Evolutionary conservation across 2,113 vertebrate species (phyloP).

Genomic region (Archilochus colubris): DNA sequence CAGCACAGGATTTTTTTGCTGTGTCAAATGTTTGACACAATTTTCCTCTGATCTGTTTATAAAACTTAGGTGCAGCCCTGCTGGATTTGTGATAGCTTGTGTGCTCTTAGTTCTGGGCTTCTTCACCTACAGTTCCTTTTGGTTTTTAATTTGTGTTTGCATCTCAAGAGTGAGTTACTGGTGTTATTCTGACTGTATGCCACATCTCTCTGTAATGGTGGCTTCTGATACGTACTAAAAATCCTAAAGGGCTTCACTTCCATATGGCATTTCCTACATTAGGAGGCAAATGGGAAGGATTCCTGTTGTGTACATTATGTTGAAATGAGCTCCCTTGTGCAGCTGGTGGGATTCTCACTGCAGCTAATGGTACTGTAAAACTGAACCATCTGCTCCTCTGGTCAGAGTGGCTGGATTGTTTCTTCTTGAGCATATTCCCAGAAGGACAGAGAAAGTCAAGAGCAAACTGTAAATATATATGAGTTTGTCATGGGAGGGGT

Average conservation of each 20-base stretch:
- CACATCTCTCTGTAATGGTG: not conserved
- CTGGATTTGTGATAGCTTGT: not conserved
- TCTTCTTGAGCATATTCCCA: not conserved
- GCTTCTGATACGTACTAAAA: not conserved
- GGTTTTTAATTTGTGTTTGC: not conserved
- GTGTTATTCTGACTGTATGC: not conserved
- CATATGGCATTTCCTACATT: constrained; percentile 39
- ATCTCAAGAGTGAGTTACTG: not conserved
- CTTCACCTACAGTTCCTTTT: not conserved
- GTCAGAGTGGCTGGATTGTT: constrained; percentile 25
- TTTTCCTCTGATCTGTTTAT: not conserved
- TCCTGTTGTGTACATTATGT: constrained; percentile 30
- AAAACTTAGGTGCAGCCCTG: not conserved
- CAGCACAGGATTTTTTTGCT: not conserved
- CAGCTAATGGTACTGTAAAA: constrained; percentile 51
- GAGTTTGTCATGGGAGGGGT: constrained; percentile 27
- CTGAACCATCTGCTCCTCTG: constrained; percentile 49
- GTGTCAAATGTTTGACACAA: not conserved
- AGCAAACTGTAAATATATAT: constrained; percentile 45
- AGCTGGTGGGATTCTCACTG: constrained; percentile 47
- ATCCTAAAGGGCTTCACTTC: constrained; percentile 38
- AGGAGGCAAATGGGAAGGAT: constrained; percentile 38
- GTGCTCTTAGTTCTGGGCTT: not conserved
- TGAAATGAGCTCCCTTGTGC: constrained; percentile 32
- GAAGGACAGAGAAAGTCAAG: constrained; percentile 49